These are phyloP conservation scores for Volucella inanis DNA, from an alignment of 2,888 invertebrate genomes.

Conservation along the genomic window DNA sequence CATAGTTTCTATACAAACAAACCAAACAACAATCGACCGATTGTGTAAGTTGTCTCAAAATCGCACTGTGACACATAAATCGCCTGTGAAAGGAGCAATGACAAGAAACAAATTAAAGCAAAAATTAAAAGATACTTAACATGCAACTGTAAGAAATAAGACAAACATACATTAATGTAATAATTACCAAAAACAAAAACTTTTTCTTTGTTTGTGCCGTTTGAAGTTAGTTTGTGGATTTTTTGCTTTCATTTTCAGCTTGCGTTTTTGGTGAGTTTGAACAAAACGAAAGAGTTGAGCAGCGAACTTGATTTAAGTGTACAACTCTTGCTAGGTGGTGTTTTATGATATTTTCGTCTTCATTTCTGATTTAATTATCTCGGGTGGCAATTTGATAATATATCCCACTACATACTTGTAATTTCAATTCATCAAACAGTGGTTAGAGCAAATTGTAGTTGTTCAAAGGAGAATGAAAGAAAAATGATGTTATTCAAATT, in stretches of 20 bases:
- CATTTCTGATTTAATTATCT: neutral
- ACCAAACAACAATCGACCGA: slow-evolving; percentile 1
- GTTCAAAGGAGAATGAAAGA: neutral
- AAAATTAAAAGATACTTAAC: slow-evolving; percentile 47
- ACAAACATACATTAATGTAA: slow-evolving; percentile 13
- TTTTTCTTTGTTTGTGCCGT: neutral
- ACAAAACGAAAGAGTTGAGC: slow-evolving; percentile 44
- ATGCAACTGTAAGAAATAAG: slow-evolving; percentile 23
- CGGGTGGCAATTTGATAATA: slow-evolving; percentile 15
- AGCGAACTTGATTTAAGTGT: slow-evolving; percentile 45
- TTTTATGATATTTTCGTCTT: neutral
- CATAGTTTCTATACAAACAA: neutral
- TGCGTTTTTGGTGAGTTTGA: neutral
- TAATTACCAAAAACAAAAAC: slow-evolving; percentile 50
- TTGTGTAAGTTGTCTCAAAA: slow-evolving; percentile 60
- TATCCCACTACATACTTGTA: neutral
- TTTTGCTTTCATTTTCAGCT: slow-evolving; percentile 13
- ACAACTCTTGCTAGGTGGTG: slow-evolving; percentile 1
- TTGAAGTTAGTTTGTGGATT: neutral
- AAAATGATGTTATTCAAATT: neutral
- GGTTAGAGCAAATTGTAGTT: neutral
- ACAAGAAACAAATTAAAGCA: slow-evolving; percentile 4
- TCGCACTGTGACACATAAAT: slow-evolving; percentile 65
- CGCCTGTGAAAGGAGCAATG: slow-evolving; percentile 55
- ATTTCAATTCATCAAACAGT: neutral